Conservation (phyloP, 2,888 invertebrate genomes). For the Tenthredo scrophulariae region DNA sequence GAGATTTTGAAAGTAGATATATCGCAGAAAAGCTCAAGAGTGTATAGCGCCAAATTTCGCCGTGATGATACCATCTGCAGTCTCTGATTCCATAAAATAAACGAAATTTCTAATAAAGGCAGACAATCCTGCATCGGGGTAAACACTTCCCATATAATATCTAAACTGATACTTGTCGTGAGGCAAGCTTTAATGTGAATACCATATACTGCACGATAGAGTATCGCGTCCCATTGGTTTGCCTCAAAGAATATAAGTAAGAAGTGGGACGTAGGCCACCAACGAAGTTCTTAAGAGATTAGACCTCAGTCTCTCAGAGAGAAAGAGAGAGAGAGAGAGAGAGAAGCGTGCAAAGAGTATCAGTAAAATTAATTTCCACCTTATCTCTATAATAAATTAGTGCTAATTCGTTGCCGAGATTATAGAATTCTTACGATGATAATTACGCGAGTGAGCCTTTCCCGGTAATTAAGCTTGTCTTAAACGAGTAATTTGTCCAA, state of each 20-base stretch:
- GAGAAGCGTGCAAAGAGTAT: not conserved
- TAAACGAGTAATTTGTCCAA: constrained; percentile 49
- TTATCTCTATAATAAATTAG: constrained; percentile 26
- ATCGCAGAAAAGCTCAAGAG: too few relatives aligned
- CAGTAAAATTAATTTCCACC: constrained; percentile 16
- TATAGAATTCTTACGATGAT: not conserved
- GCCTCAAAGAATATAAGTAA: not conserved
- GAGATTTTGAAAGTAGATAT: too few relatives aligned
- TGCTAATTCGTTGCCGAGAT: constrained; percentile 29
- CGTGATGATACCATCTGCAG: not conserved
- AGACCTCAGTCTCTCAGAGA: not conserved
- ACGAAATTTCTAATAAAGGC: not conserved
- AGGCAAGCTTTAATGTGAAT: constrained; percentile 10
- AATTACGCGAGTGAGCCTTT: constrained; percentile 16
- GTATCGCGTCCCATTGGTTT: not conserved
- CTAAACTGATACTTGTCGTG: not conserved
- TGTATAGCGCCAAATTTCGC: too few relatives aligned
- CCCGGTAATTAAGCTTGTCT: constrained; percentile 31
- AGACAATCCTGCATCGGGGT: not conserved
- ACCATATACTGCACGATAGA: not conserved
- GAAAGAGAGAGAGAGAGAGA: not conserved
- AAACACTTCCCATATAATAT: not conserved
- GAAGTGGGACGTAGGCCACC: constrained; percentile 37
- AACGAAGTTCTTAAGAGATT: constrained; percentile 36
- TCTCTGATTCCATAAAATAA: not conserved